Evolutionary conservation across 2,113 vertebrate species (phyloP), one percentile per base, ranked within the genome.

Genomic region (Zosterops hypoxanthus): DNA sequence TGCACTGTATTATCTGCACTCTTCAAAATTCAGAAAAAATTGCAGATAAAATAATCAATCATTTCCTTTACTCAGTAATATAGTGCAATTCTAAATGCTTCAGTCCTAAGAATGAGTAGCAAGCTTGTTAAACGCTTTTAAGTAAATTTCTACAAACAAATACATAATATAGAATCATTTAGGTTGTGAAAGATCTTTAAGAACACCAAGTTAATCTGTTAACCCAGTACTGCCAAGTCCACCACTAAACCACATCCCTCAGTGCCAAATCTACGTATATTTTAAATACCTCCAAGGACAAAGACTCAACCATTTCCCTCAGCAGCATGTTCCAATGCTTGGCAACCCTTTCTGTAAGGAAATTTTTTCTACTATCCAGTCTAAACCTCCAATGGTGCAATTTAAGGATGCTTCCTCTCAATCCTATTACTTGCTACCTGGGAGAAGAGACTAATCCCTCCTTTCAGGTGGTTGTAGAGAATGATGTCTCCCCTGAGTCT

Each of bases 201-300:
- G 24, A 70, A n/a, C 55, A 79, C 11, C 2, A 6, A 75, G 31
- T 31, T 55, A 9, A 84, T 5, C 5, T 16, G 4, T 16, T 22
- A 50, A 39, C 13, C 19, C 41, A 52, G 2, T 25, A 53, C 13
- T 22, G 6, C 21, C 31, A 82, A 65, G n/a, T 46, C 14, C 33
- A 83, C 16, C 42, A 52, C 13, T 41, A 78, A 61, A 72, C 14
- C 9, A 26, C 6, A 20, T 42, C 24, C 49, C 19, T 7, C 42
- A 47, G 29, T 7, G 11, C 23, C 9, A 31, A 14, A 39, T 31
- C 34, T 44, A 44, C 5, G 1, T 0, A 12, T 24, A 19, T 57
- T 46, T 57, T 57, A 42, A 41, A 82, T 20, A 73, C 8, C 16
- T 69, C 25, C 42, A 68, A 46, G 63, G 16, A 64, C 31, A 50